A percentile compares a stretch with the other conserved stretches of the same genome.
These are phyloP conservation scores for Solen grandis DNA, from an alignment of 1,140 invertebrate species.

Conservation along the genomic window DNA sequence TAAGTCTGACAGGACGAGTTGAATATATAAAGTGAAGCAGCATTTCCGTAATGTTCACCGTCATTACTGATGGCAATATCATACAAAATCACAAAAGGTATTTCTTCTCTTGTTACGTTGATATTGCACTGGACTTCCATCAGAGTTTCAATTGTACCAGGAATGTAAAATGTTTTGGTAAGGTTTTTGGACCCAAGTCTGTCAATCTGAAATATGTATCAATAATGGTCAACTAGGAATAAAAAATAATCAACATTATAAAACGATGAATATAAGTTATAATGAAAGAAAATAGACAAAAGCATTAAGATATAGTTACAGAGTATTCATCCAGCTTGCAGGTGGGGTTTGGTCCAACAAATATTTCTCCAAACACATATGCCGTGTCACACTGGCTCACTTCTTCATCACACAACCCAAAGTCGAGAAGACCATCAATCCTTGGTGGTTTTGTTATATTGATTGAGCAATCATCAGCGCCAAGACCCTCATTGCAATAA, in stretches of 20 bases:
- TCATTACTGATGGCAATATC: constrained; percentile 35
- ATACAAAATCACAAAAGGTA: neutral
- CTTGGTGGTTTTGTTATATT: constrained; percentile 41
- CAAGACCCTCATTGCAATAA: constrained; percentile 39
- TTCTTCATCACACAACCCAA: constrained; percentile 50
- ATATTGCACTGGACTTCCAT: constrained; percentile 34
- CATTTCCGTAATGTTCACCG: constrained; percentile 8
- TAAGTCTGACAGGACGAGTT: constrained; percentile 15
- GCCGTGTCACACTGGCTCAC: neutral
- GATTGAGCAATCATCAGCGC: constrained; percentile 52
- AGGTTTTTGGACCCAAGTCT: neutral
- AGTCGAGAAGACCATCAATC: constrained; percentile 25
- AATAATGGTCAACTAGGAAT: too few species aligned
- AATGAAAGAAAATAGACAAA: too few species aligned
- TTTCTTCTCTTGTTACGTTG: neutral
- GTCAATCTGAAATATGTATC: neutral
- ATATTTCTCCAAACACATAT: constrained; percentile 35
- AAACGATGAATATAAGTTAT: too few species aligned
- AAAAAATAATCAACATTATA: too few species aligned
- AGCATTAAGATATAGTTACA: constrained; percentile 5
- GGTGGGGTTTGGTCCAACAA: constrained; percentile 20
- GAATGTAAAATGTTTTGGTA: neutral
- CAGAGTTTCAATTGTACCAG: constrained; percentile 12
- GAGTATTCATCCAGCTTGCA: constrained; percentile 3
- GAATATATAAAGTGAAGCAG: constrained; percentile 2